Evolutionary conservation across 53 echinoderm and acorn worm genomes (phyloP).

Genomic region (Antedon mediterranea): DNA sequence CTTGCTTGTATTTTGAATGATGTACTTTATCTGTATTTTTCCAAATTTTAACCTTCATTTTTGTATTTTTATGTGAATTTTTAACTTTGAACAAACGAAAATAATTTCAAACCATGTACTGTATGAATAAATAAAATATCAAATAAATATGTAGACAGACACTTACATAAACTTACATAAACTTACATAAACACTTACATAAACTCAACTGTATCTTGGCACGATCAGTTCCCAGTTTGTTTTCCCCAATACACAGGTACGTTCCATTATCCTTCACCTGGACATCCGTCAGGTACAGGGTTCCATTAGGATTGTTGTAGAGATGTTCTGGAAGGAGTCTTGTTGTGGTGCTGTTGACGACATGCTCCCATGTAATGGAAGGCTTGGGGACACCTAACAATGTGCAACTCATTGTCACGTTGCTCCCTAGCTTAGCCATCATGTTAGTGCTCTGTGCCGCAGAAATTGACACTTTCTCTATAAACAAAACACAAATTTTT

Average conservation of each 20-base stretch:
- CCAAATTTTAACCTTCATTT: too few species aligned
- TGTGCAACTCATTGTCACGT: conserved; percentile 49
- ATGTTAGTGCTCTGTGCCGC: neutral
- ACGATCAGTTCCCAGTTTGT: conserved; percentile 29
- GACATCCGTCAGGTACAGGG: conserved; percentile 26
- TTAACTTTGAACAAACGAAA: too few species aligned
- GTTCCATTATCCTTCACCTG: conserved; percentile 28
- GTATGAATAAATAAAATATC: too few species aligned
- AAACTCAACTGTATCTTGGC: neutral
- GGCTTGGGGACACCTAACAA: conserved; percentile 42
- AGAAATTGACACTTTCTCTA: neutral
- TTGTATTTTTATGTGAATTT: too few species aligned
- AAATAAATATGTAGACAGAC: too few species aligned
- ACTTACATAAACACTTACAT: too few species aligned
- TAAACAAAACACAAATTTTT: too few species aligned
- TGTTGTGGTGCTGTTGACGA: conserved; percentile 12
- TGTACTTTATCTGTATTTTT: too few species aligned
- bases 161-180: too few species aligned
- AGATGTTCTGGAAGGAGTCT: conserved; percentile 8
- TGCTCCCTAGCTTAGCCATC: conserved; percentile 23
- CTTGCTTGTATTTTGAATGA: too few species aligned
- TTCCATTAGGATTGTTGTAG: conserved; percentile 37
- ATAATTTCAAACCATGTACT: too few species aligned
- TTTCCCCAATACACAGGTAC: conserved; percentile 50
- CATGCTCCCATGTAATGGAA: conserved; percentile 31